Conservation (phyloP, 2,888 invertebrate genomes). For the Odontothrips loti region DNA sequence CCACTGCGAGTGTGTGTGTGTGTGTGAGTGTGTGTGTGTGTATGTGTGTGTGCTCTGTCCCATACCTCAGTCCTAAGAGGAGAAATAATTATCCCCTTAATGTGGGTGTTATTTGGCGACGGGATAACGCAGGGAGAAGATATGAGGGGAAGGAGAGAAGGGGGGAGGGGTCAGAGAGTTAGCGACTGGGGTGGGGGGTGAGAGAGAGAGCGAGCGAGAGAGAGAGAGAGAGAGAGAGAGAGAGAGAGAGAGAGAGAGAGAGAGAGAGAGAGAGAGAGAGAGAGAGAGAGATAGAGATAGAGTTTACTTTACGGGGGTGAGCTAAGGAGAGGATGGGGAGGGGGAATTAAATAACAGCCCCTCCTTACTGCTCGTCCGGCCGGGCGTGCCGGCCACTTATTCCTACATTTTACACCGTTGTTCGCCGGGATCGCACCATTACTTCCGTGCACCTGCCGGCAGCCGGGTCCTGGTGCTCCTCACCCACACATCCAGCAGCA, state of each 20-base stretch:
- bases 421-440: too few relatives aligned
- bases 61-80: not conserved
- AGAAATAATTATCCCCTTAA: conserved; percentile 1
- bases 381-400: too few relatives aligned
- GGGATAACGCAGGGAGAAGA: not conserved
- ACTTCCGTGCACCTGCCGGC: not conserved
- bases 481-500: not conserved
- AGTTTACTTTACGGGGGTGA: too few relatives aligned
- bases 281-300: too few relatives aligned
- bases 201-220: not conserved
- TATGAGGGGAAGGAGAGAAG: not conserved
- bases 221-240: too few relatives aligned
- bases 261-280: too few relatives aligned
- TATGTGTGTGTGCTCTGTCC: not conserved
- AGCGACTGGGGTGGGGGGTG: not conserved
- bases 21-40: not conserved
- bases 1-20: not conserved
- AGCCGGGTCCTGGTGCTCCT: not conserved
- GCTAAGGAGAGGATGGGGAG: too few relatives aligned
- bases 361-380: too few relatives aligned
- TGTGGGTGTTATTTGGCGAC: not conserved
- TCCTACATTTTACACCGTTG: too few relatives aligned
- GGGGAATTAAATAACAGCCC: too few relatives aligned
- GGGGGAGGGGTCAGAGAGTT: not conserved
- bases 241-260: too few relatives aligned